Base-by-base conservation (phyloP, 1,140 invertebrate species). In the Saccostrea echinata region DNA sequence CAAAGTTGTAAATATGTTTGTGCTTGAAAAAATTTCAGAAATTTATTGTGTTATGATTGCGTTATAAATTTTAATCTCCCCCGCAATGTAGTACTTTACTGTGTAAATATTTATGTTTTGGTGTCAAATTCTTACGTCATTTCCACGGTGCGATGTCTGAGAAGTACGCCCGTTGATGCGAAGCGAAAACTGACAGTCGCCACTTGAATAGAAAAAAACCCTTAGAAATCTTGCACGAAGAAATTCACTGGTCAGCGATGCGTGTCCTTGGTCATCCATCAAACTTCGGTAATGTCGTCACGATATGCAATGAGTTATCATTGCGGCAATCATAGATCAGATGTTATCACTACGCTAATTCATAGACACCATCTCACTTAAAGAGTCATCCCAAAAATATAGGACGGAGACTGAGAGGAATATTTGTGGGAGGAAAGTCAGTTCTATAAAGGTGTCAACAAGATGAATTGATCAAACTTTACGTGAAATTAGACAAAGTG, bases 231-330 rank as follows among this genome's bases (percentile, higher is more conserved):
- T 33, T 76, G 24, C 9, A 76, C 21, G 12, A 16, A 76, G 68
- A 30, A 33, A 30, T 16, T 30, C 9, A 30, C 12, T 76, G 68
- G 68, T 76, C 68, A 76, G 27, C 30, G 68, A 76, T 16, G 68
- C 30, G 27, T 76, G 68, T 30, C 68, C 68, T 76, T 33, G 68
- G 68, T 76, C 68, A 76, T 76, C 68, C 68, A 76, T 76, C 68
- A 76, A 76, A 9, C 9, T 76, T 27, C 30, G 68, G 68, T 76
- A 76, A 76, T 76, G 68, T 30, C 68, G 68, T 76, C 68, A 76
- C 68, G 68, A 76, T 76, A 13, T 76, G 68, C 68, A 76, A 30
- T 76, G 68, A 76, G 27, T 76, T 76, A 76, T 76, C 68, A 76
- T 76, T 33, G 55, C 24, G 13, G 68, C 30, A 76, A 76, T 76